A percentile compares a stretch with the other conserved stretches of the same genome.
phyloP scores from a whole-genome alignment of 2,797 vertebrate genomes.

The Thripadectes ignobilis region DNA sequence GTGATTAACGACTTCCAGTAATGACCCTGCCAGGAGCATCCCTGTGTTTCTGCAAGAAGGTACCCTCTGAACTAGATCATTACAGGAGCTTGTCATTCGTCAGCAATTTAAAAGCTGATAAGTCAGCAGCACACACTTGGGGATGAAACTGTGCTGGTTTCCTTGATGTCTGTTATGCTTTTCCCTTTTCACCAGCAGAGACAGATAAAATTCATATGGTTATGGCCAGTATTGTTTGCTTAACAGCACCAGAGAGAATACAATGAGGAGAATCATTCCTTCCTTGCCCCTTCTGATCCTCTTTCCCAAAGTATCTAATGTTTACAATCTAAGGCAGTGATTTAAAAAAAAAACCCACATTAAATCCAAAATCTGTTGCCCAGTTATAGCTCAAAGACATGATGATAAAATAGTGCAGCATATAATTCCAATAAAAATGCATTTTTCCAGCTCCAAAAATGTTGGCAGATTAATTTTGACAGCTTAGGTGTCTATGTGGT shows the following conservation, averaged over 20 bases:
- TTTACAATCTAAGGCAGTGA: neutral
- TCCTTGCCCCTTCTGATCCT: neutral
- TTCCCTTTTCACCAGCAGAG: neutral
- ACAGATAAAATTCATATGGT: neutral
- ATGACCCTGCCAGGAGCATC: slow-evolving; percentile 53
- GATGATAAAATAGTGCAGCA: rapidly evolving
- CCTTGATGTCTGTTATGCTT: neutral
- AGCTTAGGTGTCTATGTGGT: neutral
- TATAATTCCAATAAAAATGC: neutral
- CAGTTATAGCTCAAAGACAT: neutral
- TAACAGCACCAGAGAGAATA: neutral
- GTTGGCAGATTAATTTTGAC: neutral
- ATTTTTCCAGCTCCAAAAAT: neutral
- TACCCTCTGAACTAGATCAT: slow-evolving; percentile 52
- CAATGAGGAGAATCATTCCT: neutral
- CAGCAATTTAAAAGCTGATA: slow-evolving; percentile 60
- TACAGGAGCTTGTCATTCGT: slow-evolving; percentile 56
- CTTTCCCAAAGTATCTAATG: neutral
- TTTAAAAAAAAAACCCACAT: neutral
- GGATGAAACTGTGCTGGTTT: neutral
- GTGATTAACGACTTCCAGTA: slow-evolving; percentile 62
- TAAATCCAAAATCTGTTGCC: neutral
- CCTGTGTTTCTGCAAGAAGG: slow-evolving; percentile 51
- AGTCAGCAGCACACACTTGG: neutral
- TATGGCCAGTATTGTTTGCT: neutral